phyloP scores from a whole-genome alignment of 2,113 vertebrate genomes.

The Oncorhynchus nerka region DNA sequence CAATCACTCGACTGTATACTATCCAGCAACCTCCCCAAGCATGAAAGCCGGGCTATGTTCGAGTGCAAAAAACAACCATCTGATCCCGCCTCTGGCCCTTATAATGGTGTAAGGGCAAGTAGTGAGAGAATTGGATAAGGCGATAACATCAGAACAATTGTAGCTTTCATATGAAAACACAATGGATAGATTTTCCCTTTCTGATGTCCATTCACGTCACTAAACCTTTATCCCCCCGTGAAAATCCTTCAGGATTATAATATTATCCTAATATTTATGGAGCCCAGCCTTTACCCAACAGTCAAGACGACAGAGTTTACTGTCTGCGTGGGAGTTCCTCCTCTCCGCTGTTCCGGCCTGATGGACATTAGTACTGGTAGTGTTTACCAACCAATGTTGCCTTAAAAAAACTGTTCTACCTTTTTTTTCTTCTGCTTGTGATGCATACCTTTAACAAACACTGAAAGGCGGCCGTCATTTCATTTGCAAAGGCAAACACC shows the following conservation, averaged over 20 bases:
- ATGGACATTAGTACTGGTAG: no score
- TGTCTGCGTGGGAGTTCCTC: background rate
- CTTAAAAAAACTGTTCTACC: background rate
- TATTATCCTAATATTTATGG: background rate
- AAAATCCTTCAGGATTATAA: background rate
- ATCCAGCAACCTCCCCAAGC: background rate
- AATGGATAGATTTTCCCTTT: background rate
- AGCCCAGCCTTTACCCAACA: background rate
- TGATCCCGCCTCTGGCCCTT: background rate
- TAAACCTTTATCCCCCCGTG: background rate
- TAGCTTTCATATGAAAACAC: conserved; percentile 11
- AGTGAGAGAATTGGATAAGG: background rate
- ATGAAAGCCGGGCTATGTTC: background rate
- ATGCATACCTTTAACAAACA: background rate
- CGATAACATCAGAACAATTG: conserved; percentile 8
- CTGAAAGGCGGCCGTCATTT: no score
- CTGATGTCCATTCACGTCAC: background rate
- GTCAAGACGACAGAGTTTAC: background rate
- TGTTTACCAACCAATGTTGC: background rate
- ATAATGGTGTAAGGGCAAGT: background rate
- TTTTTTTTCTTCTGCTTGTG: no score
- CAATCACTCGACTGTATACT: background rate
- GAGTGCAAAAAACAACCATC: no score
- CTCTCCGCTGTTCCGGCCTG: background rate
- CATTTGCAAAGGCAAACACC: background rate